phyloP scores from a whole-genome alignment of 1,140 invertebrate species.

The Drosophila varians region DNA sequence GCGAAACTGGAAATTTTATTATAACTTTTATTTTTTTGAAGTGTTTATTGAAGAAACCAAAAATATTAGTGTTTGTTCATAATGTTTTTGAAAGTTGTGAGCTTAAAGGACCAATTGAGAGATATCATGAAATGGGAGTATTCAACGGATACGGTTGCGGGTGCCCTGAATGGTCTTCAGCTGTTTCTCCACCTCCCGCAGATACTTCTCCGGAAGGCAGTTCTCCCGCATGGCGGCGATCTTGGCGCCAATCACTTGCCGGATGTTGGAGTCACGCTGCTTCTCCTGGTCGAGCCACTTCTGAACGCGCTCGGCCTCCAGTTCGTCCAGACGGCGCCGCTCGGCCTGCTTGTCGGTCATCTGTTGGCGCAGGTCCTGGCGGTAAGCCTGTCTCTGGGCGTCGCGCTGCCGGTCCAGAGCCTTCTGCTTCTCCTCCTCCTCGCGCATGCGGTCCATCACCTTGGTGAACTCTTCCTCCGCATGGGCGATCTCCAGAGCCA shows the following conservation, averaged over 20 bases:
- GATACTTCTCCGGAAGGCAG: constrained; percentile 82
- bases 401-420: constrained; percentile 75
- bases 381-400: constrained; percentile 55
- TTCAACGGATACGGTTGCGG: constrained; percentile 60
- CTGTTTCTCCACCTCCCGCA: constrained; percentile 83
- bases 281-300: constrained; percentile 85
- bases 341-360: constrained; percentile 87
- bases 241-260: constrained; percentile 86
- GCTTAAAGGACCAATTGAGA: background rate
- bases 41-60: no score
- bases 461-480: constrained; percentile 86
- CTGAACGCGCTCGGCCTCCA: constrained; percentile 85
- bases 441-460: constrained; percentile 84
- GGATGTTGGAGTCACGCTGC: constrained; percentile 85
- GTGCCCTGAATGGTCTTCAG: constrained; percentile 64
- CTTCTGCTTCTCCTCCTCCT: constrained; percentile 84
- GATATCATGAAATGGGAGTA: background rate
- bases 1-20: no score
- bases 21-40: no score
- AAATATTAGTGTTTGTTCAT: no score
- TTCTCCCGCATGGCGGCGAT: constrained; percentile 85
- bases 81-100: background rate
- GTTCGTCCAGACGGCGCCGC: constrained; percentile 83
- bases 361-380: constrained; percentile 82
- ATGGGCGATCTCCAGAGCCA: constrained; percentile 86